phyloP scores from a whole-genome alignment of 2,113 vertebrate genomes.

The Myiozetetes cayanensis region DNA sequence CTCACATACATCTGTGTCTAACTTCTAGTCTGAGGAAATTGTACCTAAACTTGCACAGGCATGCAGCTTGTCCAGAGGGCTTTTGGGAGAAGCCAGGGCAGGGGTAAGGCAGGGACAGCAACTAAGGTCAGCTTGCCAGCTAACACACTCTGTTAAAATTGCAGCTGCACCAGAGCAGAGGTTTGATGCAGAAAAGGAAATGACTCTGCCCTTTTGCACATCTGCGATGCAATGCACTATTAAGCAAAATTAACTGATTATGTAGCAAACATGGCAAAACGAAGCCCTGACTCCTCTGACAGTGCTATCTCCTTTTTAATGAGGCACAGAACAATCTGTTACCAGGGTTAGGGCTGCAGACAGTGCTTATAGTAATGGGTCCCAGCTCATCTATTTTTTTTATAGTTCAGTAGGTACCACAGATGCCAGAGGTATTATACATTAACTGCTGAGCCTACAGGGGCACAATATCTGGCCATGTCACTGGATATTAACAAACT shows the following conservation, averaged over 20 bases:
- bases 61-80: not conserved
- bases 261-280: slow-evolving; percentile 24
- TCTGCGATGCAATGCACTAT: not conserved
- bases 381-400: slow-evolving; percentile 20
- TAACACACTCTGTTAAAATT: not conserved
- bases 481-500: not conserved
- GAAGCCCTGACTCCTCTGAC: slow-evolving; percentile 26
- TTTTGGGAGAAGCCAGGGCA: not conserved
- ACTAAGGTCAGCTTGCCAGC: not conserved
- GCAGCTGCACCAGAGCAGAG: not conserved
- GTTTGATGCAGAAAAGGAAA: not conserved
- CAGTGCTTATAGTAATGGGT: not conserved
- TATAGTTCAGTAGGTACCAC: not conserved
- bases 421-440: not conserved
- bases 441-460: not conserved
- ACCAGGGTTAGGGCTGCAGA: not conserved
- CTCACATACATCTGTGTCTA: not conserved
- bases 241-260: slow-evolving; percentile 63
- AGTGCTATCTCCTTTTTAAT: not conserved
- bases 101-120: not conserved
- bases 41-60: not conserved
- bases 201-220: not conserved
- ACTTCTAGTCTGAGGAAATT: not conserved
- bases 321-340: slow-evolving; percentile 42
- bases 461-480: not conserved